Evolutionary conservation across 2,888 invertebrate species (phyloP).

Genomic region (Glaucopsyche alexis): DNA sequence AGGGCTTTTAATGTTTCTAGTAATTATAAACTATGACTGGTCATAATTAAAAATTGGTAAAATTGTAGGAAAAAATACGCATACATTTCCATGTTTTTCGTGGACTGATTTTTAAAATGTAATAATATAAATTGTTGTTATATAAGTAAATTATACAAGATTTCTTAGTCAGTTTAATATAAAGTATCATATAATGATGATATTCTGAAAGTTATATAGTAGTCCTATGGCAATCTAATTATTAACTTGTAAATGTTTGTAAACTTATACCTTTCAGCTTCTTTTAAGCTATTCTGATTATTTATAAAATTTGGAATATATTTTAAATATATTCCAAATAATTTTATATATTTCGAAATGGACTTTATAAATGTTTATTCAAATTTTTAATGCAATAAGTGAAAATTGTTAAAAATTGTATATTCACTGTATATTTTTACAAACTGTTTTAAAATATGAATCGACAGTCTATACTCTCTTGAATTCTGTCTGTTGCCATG

Average conservation of each 20-base stretch:
- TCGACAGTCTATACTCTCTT: neutral
- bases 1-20: constrained; percentile 23
- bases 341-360: neutral
- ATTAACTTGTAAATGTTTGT: no score
- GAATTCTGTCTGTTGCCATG: neutral
- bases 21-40: constrained; percentile 11
- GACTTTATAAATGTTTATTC: neutral
- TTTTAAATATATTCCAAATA: no score
- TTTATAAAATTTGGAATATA: neutral
- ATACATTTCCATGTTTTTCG: constrained; percentile 25
- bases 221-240: neutral
- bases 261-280: neutral
- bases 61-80: constrained; percentile 13
- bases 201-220: neutral
- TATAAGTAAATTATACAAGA: constrained; percentile 13
- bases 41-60: neutral
- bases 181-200: neutral
- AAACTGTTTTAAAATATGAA: neutral
- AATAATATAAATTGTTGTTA: constrained; percentile 14
- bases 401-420: neutral
- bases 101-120: constrained; percentile 20
- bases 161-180: constrained; percentile 11
- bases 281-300: neutral
- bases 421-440: neutral
- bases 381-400: neutral